phyloP scores from a whole-genome alignment of 2,888 invertebrate species.

The Synergus japonicus region DNA sequence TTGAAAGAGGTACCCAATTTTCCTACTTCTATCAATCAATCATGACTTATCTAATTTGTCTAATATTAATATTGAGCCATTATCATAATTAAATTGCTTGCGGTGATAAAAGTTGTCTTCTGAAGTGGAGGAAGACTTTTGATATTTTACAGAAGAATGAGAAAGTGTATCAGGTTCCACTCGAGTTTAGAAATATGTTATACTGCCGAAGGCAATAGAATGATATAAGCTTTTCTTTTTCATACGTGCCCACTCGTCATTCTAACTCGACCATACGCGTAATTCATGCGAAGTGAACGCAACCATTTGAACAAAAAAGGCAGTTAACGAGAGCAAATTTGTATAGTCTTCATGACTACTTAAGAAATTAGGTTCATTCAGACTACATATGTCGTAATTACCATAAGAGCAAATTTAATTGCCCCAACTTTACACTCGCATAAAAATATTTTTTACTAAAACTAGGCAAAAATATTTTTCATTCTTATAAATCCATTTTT shows the following conservation, averaged over 20 bases:
- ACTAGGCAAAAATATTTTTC: no score
- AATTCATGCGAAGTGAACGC: slow-evolving; percentile 11
- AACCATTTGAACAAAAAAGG: slow-evolving; percentile 13
- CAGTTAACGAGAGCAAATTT: slow-evolving; percentile 22
- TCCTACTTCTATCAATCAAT: background rate
- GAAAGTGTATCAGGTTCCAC: background rate
- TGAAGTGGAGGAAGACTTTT: background rate
- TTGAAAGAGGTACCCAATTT: background rate
- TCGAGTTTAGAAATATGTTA: background rate
- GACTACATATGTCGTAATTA: no score
- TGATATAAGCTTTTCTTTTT: slow-evolving; percentile 17
- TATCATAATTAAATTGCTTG: background rate
- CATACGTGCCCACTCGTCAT: background rate
- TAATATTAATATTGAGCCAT: background rate
- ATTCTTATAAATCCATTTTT: no score
- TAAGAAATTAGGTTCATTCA: no score
- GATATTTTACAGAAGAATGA: background rate
- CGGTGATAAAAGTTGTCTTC: background rate
- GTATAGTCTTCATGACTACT: no score
- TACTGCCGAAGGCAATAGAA: background rate
- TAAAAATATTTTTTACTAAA: no score
- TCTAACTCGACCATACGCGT: background rate
- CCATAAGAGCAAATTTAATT: no score
- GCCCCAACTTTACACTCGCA: no score
- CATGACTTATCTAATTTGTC: background rate